A percentile compares a stretch with the other conserved stretches of the same genome.
Evolutionary conservation across 2,113 vertebrate species (phyloP).

Genomic region (Xiphophorus hellerii): DNA sequence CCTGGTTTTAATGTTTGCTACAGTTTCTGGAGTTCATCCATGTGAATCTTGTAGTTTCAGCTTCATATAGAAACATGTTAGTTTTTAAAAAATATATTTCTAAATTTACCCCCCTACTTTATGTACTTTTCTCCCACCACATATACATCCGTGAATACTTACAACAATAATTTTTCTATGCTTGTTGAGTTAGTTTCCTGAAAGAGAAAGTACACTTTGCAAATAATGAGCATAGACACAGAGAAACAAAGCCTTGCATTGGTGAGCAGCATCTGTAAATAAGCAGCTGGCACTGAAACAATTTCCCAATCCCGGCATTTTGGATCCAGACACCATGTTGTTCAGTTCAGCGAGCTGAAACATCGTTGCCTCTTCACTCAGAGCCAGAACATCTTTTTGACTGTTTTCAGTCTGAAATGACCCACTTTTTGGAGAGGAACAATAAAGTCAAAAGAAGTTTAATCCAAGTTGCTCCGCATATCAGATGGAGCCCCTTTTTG

Average conservation of each 20-base stretch:
- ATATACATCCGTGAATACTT: not conserved
- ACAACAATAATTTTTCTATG: not conserved
- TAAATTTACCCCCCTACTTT: not conserved
- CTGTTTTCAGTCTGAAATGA: slow-evolving; percentile 55
- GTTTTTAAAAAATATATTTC: not conserved
- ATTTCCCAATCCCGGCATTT: slow-evolving; percentile 46
- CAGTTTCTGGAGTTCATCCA: not conserved
- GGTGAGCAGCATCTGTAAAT: slow-evolving; percentile 52
- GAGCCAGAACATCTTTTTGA: slow-evolving; percentile 59
- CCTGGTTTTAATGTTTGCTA: not conserved
- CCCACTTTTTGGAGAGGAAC: slow-evolving; percentile 66
- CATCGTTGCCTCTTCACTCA: slow-evolving; percentile 57
- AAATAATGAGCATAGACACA: slow-evolving; percentile 53
- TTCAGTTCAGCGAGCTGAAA: slow-evolving; percentile 67
- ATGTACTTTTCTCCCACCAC: not conserved
- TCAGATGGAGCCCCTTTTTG: slow-evolving; percentile 62
- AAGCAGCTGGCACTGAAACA: slow-evolving; percentile 56
- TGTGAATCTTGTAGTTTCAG: not conserved
- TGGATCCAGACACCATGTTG: slow-evolving; percentile 57
- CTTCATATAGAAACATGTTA: not conserved
- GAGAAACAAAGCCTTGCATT: slow-evolving; percentile 47
- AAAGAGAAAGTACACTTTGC: slow-evolving; percentile 16
- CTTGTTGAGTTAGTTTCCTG: slow-evolving; percentile 18
- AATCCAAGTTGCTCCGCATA: slow-evolving; percentile 64
- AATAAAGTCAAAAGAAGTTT: slow-evolving; percentile 63